Evolutionary conservation across 2,797 vertebrate species (phyloP), one percentile per base, ranked within the genome.

Genomic region (Synanceia verrucosa): DNA sequence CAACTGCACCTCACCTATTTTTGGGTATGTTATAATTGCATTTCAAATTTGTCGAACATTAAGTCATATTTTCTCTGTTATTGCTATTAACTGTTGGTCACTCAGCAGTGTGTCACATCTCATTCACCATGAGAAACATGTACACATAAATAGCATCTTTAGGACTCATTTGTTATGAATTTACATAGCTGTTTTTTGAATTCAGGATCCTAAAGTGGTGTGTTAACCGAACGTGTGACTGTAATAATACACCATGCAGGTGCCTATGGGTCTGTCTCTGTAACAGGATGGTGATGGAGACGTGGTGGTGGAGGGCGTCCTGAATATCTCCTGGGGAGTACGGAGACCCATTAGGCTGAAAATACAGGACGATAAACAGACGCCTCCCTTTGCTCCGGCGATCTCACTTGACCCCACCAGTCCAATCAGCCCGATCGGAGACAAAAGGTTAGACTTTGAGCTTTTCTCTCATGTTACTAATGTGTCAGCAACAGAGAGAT

Each of bases 271-370:
- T 75, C 14, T 82, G 71, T 76, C 12, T 84, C 23, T 82, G 43
- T 57, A 57, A 82, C 86, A 94, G 94, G 84, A 29, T 11, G 65
- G 18, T 0, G 78, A 83, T 58, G 84, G 86, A 23, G 68, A 86
- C 51, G 89, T 95, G 83, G 89, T 93, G 53, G 89, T 97, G 19
- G 97, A 97, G 82, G 97, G 97, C 4, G 89, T 94, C 77, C 81
- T 98, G 76, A 95, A 96, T 2, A 93, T 99, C 85, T 97, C 92
- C 31, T 99, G 97, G 97, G 97, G 97, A 44, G 92, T 98, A 4
- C 90, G 88, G 19, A 90, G 90, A 76, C 97, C 95, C 4, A 98
- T 98, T 81, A 90, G 91, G 23, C 88, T 99, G 24, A 96, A 97
- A 91, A 97, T 98, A 79, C 96, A 98, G 81, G 96, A 98, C 75